These are phyloP conservation scores for Drosophila carrolli DNA, from an alignment of 1,140 invertebrate genomes.

Conservation along the genomic window DNA sequence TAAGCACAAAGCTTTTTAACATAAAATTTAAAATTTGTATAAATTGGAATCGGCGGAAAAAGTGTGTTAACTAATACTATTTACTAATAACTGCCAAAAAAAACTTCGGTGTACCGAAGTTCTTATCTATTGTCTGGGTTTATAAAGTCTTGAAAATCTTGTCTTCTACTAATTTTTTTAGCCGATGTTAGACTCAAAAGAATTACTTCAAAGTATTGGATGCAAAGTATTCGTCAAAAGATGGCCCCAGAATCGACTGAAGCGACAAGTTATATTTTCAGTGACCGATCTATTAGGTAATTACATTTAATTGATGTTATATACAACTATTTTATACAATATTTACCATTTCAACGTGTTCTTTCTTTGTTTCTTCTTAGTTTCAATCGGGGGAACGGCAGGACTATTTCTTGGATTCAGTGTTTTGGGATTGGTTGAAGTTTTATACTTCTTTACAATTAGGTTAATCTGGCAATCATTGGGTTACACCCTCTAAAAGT, in stretches of 20 bases:
- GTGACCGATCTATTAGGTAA: constrained; percentile 79
- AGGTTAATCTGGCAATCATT: constrained; percentile 86
- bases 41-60: too few relatives aligned
- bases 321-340: too few relatives aligned
- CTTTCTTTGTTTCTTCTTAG: constrained; percentile 72
- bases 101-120: too few relatives aligned
- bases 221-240: constrained; percentile 54
- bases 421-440: constrained; percentile 88
- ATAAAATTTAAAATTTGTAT: too few relatives aligned
- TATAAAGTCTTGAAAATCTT: too few relatives aligned
- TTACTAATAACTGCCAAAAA: too few relatives aligned
- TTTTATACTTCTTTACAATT: constrained; percentile 88
- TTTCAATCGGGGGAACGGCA: constrained; percentile 89
- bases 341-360: too few relatives aligned
- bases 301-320: too few relatives aligned
- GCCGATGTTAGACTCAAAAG: constrained; percentile 58
- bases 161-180: constrained; percentile 3
- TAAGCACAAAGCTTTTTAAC: too few relatives aligned
- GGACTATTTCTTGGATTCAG: constrained; percentile 90
- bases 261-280: constrained; percentile 78
- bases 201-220: constrained; percentile 64
- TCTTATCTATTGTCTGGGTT: too few relatives aligned
- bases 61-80: too few relatives aligned
- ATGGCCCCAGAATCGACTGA: constrained; percentile 67
- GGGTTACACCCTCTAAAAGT: constrained; percentile 62